A percentile compares a stretch with the other conserved stretches of the same genome.
Evolutionary conservation across 2,113 vertebrate species (phyloP).

Genomic region (Bambusicola thoracicus): DNA sequence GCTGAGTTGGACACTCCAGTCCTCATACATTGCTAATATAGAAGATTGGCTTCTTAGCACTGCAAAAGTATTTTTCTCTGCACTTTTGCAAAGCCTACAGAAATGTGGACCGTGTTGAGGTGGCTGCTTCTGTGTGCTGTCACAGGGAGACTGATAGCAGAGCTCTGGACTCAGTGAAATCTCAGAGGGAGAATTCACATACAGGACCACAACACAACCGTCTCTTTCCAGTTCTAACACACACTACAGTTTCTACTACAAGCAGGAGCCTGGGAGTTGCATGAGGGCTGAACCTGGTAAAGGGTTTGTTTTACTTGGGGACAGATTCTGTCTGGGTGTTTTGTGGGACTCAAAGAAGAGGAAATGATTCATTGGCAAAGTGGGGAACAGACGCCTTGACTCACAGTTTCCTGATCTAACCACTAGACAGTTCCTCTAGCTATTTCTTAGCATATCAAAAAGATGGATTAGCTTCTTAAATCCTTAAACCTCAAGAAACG

Average conservation of each 20-base stretch:
- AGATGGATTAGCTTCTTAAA: slow-evolving; percentile 18
- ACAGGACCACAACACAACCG: neutral
- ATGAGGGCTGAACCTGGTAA: neutral
- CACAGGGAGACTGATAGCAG: neutral
- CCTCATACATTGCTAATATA: neutral
- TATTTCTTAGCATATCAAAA: slow-evolving; percentile 26
- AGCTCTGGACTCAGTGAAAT: neutral
- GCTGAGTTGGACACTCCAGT: neutral
- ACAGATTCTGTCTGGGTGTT: slow-evolving; percentile 40
- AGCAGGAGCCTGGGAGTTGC: neutral
- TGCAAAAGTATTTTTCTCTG: neutral
- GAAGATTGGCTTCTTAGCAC: neutral
- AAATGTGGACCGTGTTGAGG: neutral
- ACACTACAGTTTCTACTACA: neutral
- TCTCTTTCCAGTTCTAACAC: neutral
- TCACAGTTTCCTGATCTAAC: slow-evolving; percentile 56
- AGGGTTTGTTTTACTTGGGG: slow-evolving; percentile 21
- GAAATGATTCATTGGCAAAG: slow-evolving; percentile 67
- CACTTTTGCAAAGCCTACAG: neutral
- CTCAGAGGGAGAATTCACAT: neutral
- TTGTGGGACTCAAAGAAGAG: slow-evolving; percentile 21
- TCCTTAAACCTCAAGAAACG: slow-evolving; percentile 5
- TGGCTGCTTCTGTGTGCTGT: neutral
- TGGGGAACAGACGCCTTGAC: slow-evolving; percentile 30
- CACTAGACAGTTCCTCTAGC: slow-evolving; percentile 45